A percentile compares a stretch with the other conserved stretches of the same genome.
These are phyloP conservation scores for Malthinus flaveolus DNA, from an alignment of 2,888 invertebrate genomes.

Conservation along the genomic window DNA sequence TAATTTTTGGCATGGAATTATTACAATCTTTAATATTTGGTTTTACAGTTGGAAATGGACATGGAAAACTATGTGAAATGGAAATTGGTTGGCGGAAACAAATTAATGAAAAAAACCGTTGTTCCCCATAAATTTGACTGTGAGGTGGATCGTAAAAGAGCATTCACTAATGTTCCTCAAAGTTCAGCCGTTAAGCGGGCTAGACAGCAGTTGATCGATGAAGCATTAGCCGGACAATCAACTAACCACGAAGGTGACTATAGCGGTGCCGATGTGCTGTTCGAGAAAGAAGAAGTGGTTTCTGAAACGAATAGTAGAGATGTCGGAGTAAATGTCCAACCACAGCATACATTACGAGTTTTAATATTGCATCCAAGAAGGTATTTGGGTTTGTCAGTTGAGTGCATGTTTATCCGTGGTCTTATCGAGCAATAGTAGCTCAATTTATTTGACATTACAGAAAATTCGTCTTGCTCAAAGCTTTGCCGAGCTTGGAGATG, in stretches of 20 bases:
- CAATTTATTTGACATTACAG: not conserved
- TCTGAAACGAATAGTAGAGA: not conserved
- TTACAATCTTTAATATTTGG: not conserved
- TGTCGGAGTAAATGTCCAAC: not conserved
- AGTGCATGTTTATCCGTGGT: not conserved
- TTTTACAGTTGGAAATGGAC: slow-evolving; percentile 25
- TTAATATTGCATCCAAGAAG: not conserved
- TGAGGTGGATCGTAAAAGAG: slow-evolving; percentile 28
- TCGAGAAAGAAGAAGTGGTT: not conserved
- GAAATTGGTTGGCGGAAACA: slow-evolving; percentile 31
- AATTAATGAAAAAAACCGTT: slow-evolving; percentile 24
- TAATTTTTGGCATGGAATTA: not conserved
- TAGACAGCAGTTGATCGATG: not conserved
- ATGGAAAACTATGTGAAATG: slow-evolving; percentile 31
- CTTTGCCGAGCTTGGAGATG: not conserved
- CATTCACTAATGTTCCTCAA: not conserved
- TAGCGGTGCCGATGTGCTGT: not conserved
- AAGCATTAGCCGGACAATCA: not conserved
- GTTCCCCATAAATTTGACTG: slow-evolving; percentile 35
- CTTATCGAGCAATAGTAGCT: not conserved
- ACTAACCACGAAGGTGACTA: not conserved
- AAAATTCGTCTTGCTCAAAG: not conserved
- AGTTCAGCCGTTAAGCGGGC: not conserved
- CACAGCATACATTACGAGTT: not conserved
- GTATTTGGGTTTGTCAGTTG: not conserved